Evolutionary conservation across 1,140 invertebrate genomes (phyloP), one percentile per base, ranked within the genome.

Genomic region (Drosophila sp.): DNA sequence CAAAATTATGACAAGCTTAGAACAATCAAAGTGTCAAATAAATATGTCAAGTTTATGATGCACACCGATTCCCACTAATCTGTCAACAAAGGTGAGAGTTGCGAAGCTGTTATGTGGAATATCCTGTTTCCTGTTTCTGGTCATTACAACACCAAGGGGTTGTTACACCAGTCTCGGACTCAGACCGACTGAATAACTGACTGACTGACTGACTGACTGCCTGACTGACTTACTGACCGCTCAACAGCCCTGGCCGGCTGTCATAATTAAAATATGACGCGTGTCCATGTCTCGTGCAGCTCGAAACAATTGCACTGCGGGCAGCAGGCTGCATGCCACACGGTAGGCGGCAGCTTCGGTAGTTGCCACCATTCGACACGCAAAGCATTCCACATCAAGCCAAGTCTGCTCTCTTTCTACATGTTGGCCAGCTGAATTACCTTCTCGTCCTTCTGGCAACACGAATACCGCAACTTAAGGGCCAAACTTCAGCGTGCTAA

Each of bases 231-330:
- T 53, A 61, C 71, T 64, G 72, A 65, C 65, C 65, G 53, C 61
- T 75, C 63, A 61, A 54, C 63, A 67, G 69, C 50, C 46, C 59
- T 21, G 14, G 72, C 74, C 77, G 83, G 84, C 84, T 89, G 83
- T 89, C 83, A 89, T 89, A 89, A 89, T 89, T 89, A 89, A 89
- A 89, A 89, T 89, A 89, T 89, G 83, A 89, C 83, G 84, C 84
- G 84, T 89, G 83, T 76, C 72, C 70, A 21, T 65, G 50, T 82
- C 83, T 81, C 81, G 79, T 79, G 69, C 62, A 50, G 65, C 74
- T 14, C 50, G 66, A 45, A 25, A 86, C 81, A 84, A 84, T 84
- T 77, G 80, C 80, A 57, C 69, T 14, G 53, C 53, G 36, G 62
- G 53, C 36, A 13, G 53, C 36, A 36, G 18, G 36, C 18, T 21